Conservation (phyloP, 2,888 invertebrate genomes). For the Agonum fuliginosum region DNA sequence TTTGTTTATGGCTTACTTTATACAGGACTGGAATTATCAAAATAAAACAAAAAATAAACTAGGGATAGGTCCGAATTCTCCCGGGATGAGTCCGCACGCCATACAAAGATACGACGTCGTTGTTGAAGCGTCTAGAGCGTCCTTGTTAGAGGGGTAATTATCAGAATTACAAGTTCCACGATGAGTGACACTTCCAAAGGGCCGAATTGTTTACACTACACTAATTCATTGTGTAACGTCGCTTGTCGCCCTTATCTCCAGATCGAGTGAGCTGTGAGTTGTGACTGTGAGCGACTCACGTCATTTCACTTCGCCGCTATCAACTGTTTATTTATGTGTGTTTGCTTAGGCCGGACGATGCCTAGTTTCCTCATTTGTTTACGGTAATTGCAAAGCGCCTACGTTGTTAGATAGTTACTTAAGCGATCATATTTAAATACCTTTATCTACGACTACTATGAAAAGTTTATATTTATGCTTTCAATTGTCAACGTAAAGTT, state of each 20-base stretch:
- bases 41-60: too few relatives aligned
- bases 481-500: too few relatives aligned
- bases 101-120: not conserved
- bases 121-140: not conserved
- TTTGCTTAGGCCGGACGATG: not conserved
- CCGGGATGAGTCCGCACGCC: too few relatives aligned
- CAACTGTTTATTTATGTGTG: not conserved
- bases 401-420: too few relatives aligned
- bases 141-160: slow-evolving; percentile 50
- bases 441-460: too few relatives aligned
- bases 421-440: too few relatives aligned
- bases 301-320: not conserved
- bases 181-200: slow-evolving; percentile 52
- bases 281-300: not conserved
- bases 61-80: too few relatives aligned
- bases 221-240: slow-evolving; percentile 43
- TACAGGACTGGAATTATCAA: too few relatives aligned
- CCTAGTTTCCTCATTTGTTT: too few relatives aligned
- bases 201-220: slow-evolving; percentile 45
- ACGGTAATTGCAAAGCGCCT: too few relatives aligned
- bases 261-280: not conserved
- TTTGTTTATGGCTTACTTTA: too few relatives aligned
- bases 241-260: not conserved
- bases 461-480: too few relatives aligned
- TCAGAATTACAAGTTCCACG: slow-evolving; percentile 52